Evolutionary conservation across 2,797 vertebrate species (phyloP).

Genomic region (Rallus crepitans): DNA sequence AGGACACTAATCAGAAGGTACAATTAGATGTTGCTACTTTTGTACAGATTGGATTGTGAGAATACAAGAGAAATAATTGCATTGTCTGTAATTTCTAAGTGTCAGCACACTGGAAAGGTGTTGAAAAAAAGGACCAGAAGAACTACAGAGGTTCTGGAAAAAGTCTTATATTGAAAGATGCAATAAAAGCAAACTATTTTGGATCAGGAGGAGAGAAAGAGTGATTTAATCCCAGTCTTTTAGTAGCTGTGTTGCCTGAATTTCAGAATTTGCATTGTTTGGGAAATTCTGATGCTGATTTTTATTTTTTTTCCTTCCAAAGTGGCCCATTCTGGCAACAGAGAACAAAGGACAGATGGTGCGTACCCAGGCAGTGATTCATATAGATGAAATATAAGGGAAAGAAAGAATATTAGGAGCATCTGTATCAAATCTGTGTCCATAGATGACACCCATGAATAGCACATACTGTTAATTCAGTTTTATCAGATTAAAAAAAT

Average conservation of each 20-base stretch:
- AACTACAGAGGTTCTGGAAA: not conserved
- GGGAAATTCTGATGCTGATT: not conserved
- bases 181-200: not conserved
- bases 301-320: not conserved
- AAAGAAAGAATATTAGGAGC: constrained; percentile 20
- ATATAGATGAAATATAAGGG: constrained; percentile 35
- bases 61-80: not conserved
- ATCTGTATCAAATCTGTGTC: constrained; percentile 53
- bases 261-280: not conserved
- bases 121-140: not conserved
- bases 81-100: not conserved
- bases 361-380: constrained; percentile 42
- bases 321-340: constrained; percentile 57
- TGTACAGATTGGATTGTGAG: not conserved
- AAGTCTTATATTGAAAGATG: not conserved
- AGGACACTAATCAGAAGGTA: not conserved
- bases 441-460: constrained; percentile 11
- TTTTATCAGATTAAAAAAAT: constrained; percentile 23
- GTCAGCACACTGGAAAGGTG: not conserved
- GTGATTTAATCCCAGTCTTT: not conserved
- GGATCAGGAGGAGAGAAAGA: not conserved
- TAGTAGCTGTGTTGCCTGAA: not conserved
- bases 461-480: not conserved
- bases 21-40: not conserved
- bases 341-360: constrained; percentile 66